A percentile compares a stretch with the other conserved stretches of the same genome.
These are phyloP conservation scores for Sebastes ruberrimus DNA, from an alignment of 2,797 vertebrate genomes.

Conservation along the genomic window DNA sequence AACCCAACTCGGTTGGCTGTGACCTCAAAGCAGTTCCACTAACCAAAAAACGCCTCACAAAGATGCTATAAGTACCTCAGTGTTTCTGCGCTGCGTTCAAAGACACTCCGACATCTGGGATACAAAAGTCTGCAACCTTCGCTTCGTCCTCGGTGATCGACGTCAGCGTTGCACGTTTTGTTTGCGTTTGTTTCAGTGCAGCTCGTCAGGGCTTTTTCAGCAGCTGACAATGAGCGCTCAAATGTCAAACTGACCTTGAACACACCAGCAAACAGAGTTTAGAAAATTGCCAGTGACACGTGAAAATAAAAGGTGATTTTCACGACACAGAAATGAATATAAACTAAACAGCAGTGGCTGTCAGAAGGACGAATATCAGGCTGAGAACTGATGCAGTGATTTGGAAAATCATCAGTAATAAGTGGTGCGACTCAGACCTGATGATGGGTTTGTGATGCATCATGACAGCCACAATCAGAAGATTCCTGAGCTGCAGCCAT, in stretches of 20 bases:
- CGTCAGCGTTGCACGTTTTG: background rate
- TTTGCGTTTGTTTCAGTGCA: background rate
- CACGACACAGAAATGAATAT: background rate
- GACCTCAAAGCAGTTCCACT: background rate
- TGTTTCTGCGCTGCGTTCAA: background rate
- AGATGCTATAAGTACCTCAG: background rate
- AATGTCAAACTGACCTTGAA: background rate
- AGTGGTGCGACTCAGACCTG: background rate
- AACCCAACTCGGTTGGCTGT: background rate
- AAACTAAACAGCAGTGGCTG: background rate
- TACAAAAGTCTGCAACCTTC: background rate
- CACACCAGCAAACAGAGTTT: accelerated
- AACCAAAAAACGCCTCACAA: background rate
- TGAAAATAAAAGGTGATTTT: background rate
- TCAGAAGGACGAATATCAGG: background rate
- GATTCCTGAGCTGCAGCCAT: background rate
- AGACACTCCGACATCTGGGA: background rate
- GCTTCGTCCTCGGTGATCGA: background rate
- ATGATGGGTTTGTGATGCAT: background rate
- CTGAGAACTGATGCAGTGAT: background rate
- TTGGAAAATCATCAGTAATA: background rate
- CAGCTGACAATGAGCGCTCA: background rate
- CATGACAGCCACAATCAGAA: background rate
- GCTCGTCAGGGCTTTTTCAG: background rate
- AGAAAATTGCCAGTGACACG: background rate